Evolutionary conservation across 2,888 invertebrate genomes (phyloP).

Genomic region (Dryocosmus kuriphilus): DNA sequence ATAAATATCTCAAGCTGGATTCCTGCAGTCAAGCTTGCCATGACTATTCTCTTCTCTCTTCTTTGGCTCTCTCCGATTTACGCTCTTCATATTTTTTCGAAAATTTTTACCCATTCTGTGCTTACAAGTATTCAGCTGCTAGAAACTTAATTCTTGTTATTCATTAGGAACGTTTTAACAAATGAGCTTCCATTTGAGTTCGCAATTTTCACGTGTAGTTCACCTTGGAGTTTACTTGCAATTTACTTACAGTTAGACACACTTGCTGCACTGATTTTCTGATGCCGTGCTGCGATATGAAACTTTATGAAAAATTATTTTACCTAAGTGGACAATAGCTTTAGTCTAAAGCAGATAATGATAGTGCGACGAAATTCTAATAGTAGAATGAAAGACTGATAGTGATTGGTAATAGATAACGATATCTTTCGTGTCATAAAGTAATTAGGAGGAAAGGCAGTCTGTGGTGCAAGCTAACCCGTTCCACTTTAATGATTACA

Average conservation of each 20-base stretch:
- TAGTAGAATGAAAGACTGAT: background rate
- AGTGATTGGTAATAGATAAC: background rate
- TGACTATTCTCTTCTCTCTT: slow-evolving; percentile 56
- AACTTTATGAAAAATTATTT: background rate
- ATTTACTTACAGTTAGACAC: slow-evolving; percentile 8
- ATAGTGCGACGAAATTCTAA: background rate
- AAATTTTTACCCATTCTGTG: background rate
- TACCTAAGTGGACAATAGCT: slow-evolving; percentile 12
- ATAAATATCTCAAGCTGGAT: slow-evolving; percentile 61
- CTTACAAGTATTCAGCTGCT: background rate
- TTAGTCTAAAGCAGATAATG: background rate
- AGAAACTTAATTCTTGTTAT: background rate
- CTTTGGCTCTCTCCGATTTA: slow-evolving; percentile 40
- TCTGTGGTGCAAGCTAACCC: background rate
- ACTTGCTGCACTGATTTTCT: background rate
- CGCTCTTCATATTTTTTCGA: slow-evolving; percentile 43
- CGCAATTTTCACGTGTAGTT: background rate
- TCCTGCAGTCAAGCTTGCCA: slow-evolving; percentile 62
- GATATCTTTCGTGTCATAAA: slow-evolving; percentile 16
- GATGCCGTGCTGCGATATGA: background rate
- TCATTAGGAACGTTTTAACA: background rate
- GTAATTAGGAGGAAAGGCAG: slow-evolving; percentile 3
- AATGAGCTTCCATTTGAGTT: background rate
- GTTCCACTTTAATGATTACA: slow-evolving; percentile 8
- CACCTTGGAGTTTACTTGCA: background rate